These are phyloP conservation scores for Pipistrellus nathusii DNA, from an alignment of 2,797 vertebrate genomes.

Conservation along the genomic window DNA sequence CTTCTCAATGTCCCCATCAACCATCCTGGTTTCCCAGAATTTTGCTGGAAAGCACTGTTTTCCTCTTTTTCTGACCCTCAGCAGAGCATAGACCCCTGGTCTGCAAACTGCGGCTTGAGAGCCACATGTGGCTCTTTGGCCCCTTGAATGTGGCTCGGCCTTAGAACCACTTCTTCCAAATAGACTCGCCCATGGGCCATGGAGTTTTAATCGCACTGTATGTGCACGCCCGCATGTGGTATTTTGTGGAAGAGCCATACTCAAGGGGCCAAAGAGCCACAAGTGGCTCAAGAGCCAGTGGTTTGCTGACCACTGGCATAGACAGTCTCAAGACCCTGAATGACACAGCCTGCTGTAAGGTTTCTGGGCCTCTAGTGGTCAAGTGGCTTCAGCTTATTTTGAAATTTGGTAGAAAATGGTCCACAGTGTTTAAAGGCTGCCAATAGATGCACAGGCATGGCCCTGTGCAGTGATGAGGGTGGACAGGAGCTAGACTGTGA, in stretches of 20 bases:
- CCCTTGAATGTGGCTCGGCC: too few species aligned
- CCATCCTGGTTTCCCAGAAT: background rate
- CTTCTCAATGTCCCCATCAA: background rate
- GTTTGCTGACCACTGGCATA: background rate
- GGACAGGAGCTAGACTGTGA: too few species aligned
- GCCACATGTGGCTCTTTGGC: too few species aligned
- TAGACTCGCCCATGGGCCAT: too few species aligned
- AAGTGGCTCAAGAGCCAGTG: too few species aligned
- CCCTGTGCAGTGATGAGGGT: too few species aligned
- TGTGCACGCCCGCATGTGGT: too few species aligned
- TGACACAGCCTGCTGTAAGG: background rate
- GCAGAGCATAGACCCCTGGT: background rate
- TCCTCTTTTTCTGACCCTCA: background rate
- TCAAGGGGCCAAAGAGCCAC: too few species aligned
- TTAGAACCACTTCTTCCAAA: too few species aligned
- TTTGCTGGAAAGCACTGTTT: background rate
- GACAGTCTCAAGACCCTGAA: background rate
- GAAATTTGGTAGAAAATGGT: background rate
- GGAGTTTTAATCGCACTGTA: too few species aligned
- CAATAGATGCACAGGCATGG: fast-evolving
- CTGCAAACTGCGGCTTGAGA: too few species aligned
- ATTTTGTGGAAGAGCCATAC: too few species aligned
- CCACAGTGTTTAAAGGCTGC: background rate
- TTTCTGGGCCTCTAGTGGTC: background rate
- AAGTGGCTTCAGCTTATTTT: background rate